Conservation (phyloP, 2,888 invertebrate genomes). For the Agrochola lychnidis region DNA sequence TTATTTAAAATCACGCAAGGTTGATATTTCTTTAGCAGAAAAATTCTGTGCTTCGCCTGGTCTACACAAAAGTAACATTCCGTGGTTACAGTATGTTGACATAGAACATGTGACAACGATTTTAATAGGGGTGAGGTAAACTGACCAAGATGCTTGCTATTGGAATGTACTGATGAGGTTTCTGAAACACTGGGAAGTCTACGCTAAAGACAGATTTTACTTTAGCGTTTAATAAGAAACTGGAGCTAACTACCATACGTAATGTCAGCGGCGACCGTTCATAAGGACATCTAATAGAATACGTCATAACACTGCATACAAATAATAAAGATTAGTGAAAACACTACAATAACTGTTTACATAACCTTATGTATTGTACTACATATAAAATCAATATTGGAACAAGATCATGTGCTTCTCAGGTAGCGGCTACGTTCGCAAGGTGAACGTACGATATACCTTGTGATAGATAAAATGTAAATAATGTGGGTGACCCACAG, state of each 20-base stretch:
- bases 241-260: background rate
- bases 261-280: background rate
- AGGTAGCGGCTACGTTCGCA: background rate
- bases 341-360: background rate
- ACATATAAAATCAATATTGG: slow-evolving; percentile 19
- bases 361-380: background rate
- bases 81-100: background rate
- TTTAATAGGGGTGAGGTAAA: background rate
- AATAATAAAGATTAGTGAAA: slow-evolving; percentile 7
- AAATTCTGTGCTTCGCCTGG: too few species aligned
- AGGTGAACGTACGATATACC: slow-evolving; percentile 35
- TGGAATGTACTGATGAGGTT: background rate
- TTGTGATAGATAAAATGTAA: background rate
- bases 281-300: background rate
- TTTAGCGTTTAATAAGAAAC: background rate
- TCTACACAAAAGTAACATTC: background rate
- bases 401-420: slow-evolving; percentile 1
- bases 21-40: background rate
- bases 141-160: background rate
- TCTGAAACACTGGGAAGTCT: background rate
- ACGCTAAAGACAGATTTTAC: background rate
- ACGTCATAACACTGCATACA: background rate
- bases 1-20: background rate
- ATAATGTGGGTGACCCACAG: background rate
- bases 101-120: background rate